phyloP scores from a whole-genome alignment of 2,888 invertebrate genomes.

The Acleris sparsana region DNA sequence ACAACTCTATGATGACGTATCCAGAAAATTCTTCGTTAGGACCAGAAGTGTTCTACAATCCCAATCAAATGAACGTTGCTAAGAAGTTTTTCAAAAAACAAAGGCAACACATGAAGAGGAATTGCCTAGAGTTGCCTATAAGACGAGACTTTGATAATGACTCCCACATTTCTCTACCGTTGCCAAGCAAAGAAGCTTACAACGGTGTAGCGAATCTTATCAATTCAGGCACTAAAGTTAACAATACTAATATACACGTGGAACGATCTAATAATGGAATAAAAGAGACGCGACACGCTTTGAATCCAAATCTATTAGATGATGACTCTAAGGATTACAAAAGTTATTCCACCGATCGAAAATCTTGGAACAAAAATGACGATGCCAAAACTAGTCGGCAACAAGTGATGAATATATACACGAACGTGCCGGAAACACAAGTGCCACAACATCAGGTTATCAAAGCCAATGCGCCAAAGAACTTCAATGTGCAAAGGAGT shows the following conservation, averaged over 20 bases:
- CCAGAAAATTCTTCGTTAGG: slow-evolving; percentile 81
- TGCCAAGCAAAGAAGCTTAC: slow-evolving; percentile 76
- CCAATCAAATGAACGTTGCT: slow-evolving; percentile 96
- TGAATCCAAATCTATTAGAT: slow-evolving; percentile 86
- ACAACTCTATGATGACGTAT: slow-evolving; percentile 86
- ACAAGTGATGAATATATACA: slow-evolving; percentile 85
- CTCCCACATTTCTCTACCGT: slow-evolving; percentile 77
- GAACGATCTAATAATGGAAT: slow-evolving; percentile 82
- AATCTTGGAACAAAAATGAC: slow-evolving; percentile 69
- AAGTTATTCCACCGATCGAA: slow-evolving; percentile 67
- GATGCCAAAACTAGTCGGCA: slow-evolving; percentile 64
- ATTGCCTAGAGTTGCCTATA: slow-evolving; percentile 87
- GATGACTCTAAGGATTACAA: slow-evolving; percentile 84
- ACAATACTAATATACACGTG: slow-evolving; percentile 91
- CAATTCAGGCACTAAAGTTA: slow-evolving; percentile 89
- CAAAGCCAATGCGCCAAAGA: slow-evolving; percentile 64
- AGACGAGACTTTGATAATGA: slow-evolving; percentile 83
- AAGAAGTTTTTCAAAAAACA: slow-evolving; percentile 96
- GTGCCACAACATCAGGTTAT: slow-evolving; percentile 84
- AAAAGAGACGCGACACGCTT: slow-evolving; percentile 80
- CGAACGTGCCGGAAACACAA: slow-evolving; percentile 85
- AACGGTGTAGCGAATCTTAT: slow-evolving; percentile 85
- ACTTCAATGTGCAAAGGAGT: slow-evolving; percentile 64
- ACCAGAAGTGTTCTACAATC: slow-evolving; percentile 94
- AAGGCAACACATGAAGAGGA: slow-evolving; percentile 88